phyloP scores from a whole-genome alignment of 2,888 invertebrate genomes.

The Apamea crenata region DNA sequence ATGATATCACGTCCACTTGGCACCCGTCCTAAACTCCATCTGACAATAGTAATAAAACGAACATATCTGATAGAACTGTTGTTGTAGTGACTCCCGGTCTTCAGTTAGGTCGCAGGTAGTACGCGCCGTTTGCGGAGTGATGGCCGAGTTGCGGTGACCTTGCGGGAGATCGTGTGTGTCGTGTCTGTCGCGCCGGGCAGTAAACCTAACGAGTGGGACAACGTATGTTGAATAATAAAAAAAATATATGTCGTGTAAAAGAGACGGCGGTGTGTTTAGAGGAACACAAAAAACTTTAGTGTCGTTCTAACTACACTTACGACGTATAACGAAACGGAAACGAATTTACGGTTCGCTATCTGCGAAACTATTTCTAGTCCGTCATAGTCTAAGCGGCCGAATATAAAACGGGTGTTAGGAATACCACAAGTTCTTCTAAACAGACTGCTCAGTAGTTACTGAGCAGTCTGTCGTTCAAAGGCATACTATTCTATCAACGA shows the following conservation, averaged over 20 bases:
- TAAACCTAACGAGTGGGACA: conserved; percentile 25
- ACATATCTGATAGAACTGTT: conserved; percentile 13
- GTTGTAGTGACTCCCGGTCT: neutral
- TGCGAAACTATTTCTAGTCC: neutral
- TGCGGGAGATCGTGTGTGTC: conserved; percentile 2
- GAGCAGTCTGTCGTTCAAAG: too few relatives aligned
- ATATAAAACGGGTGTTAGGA: too few relatives aligned
- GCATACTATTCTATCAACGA: too few relatives aligned
- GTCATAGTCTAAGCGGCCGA: too few relatives aligned
- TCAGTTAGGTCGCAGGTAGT: neutral
- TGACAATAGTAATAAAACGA: conserved; percentile 19
- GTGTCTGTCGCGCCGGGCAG: neutral
- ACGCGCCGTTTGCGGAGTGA: neutral
- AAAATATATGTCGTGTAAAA: conserved; percentile 19
- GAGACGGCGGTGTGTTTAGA: neutral
- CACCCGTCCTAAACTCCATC: conserved; percentile 16
- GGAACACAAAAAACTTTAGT: conserved; percentile 12
- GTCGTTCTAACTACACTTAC: conserved; percentile 9
- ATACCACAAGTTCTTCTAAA: neutral
- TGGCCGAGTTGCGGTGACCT: conserved; percentile 6
- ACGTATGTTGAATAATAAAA: conserved; percentile 43
- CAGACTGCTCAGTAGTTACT: neutral
- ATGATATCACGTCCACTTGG: conserved; percentile 3
- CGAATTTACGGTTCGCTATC: neutral
- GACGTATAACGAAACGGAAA: neutral